These are phyloP conservation scores for Drosophila kokeensis DNA, from an alignment of 2,888 invertebrate species.

Conservation along the genomic window DNA sequence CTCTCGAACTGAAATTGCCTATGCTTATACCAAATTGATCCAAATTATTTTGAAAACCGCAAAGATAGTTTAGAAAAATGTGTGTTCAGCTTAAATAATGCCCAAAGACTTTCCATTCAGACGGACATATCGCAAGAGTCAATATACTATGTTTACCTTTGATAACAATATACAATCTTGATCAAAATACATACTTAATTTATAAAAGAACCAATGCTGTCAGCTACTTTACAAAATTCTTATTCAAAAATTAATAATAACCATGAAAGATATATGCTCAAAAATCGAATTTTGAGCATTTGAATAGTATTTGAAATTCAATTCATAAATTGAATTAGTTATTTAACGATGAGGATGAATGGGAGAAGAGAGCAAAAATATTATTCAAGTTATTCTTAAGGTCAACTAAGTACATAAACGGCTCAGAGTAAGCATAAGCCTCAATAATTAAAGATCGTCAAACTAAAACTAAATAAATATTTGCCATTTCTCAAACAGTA, in stretches of 20 bases:
- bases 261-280: not conserved
- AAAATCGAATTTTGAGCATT: not conserved
- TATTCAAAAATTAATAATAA: not conserved
- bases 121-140: not conserved
- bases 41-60: not conserved
- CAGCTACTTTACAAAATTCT: not conserved
- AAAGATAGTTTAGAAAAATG: not conserved
- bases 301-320: not conserved
- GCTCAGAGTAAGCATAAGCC: not conserved
- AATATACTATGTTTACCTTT: not conserved
- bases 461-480: not conserved
- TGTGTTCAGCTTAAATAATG: not conserved
- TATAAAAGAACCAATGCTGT: not conserved
- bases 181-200: not conserved
- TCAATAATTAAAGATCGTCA: not conserved
- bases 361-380: not conserved
- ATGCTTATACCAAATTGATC: not conserved
- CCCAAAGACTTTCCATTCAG: not conserved
- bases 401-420: not conserved
- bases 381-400: not conserved
- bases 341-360: not conserved
- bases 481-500: constrained; percentile 50
- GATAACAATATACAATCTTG: not conserved
- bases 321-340: not conserved
- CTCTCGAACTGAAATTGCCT: not conserved